Conservation (phyloP, 2,113 vertebrate species). For the Sapajus apella region DNA sequence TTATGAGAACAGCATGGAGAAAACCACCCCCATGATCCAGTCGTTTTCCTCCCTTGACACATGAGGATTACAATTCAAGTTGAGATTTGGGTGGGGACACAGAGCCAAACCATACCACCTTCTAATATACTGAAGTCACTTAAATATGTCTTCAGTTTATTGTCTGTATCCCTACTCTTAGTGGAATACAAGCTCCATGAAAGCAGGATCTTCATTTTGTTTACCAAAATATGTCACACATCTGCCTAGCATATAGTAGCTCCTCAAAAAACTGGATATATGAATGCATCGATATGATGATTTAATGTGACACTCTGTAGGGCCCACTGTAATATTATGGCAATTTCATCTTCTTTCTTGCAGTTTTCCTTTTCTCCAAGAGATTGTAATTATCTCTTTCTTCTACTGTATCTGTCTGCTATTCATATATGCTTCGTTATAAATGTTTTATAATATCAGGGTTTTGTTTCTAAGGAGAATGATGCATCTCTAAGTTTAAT, state of each 20-base stretch:
- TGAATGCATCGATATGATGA: not conserved
- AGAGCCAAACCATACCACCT: not conserved
- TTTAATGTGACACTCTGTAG: not conserved
- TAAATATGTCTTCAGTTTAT: not conserved
- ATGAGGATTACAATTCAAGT: too few relatives aligned
- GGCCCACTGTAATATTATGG: too few relatives aligned
- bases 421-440: not conserved
- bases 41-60: too few relatives aligned
- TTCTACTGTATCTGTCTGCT: not conserved
- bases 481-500: not conserved
- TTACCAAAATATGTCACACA: not conserved
- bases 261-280: not conserved
- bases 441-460: not conserved
- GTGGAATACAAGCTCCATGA: not conserved
- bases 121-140: not conserved
- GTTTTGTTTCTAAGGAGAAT: constrained; percentile 12
- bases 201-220: not conserved
- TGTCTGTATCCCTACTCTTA: not conserved
- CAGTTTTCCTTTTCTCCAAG: not conserved
- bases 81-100: too few relatives aligned
- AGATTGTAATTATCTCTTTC: not conserved
- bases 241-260: not conserved
- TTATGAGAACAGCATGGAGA: too few relatives aligned
- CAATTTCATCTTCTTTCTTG: not conserved
- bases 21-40: too few relatives aligned